Percentiles rank a stretch among this genome's conserved stretches.
Conservation (phyloP, 2,888 invertebrate genomes). For the Sarcophaga rosellei region DNA sequence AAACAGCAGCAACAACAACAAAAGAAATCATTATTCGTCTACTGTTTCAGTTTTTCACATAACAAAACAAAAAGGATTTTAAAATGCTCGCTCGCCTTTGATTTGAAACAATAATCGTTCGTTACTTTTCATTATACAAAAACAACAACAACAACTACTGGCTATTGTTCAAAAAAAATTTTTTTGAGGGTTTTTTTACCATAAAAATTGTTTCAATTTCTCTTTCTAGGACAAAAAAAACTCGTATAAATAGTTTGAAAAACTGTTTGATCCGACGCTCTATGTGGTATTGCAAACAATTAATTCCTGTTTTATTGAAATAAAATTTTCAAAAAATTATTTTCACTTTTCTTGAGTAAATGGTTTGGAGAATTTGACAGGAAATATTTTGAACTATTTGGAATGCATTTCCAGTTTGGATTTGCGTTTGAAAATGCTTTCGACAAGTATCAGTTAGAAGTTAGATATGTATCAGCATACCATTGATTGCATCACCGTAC, state of each 20-base stretch:
- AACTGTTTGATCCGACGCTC: background rate
- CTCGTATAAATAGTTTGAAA: background rate
- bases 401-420: too few relatives aligned
- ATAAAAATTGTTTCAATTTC: slow-evolving; percentile 28
- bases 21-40: slow-evolving; percentile 16
- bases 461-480: too few relatives aligned
- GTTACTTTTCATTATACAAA: too few relatives aligned
- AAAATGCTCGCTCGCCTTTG: too few relatives aligned
- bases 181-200: slow-evolving; percentile 53
- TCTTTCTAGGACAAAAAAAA: slow-evolving; percentile 2
- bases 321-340: background rate
- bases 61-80: slow-evolving; percentile 43
- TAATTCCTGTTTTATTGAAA: slow-evolving; percentile 28
- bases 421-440: too few relatives aligned
- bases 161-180: slow-evolving; percentile 41
- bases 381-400: too few relatives aligned
- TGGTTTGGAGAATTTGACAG: too few relatives aligned
- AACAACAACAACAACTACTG: too few relatives aligned
- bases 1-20: too few relatives aligned
- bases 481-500: too few relatives aligned
- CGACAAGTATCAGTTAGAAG: too few relatives aligned
- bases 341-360: background rate
- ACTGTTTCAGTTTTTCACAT: slow-evolving; percentile 50
- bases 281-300: slow-evolving; percentile 50
- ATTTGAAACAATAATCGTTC: slow-evolving; percentile 4